Conservation (phyloP, 2,113 vertebrate species). For the Illadopsis cleaveri region DNA sequence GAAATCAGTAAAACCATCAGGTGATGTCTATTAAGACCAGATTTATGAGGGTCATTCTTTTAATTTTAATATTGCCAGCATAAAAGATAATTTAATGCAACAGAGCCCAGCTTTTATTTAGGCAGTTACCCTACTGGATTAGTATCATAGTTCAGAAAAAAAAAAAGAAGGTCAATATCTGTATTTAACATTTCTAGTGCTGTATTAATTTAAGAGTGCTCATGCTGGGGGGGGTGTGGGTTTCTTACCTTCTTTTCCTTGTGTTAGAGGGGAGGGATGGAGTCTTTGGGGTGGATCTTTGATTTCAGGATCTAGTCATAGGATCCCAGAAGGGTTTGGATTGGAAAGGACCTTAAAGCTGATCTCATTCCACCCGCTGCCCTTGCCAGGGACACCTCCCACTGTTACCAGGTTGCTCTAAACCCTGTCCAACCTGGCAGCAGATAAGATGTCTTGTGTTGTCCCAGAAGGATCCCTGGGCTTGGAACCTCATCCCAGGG, state of each 20-base stretch:
- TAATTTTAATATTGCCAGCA: not conserved
- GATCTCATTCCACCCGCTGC: accelerated
- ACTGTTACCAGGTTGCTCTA: not conserved
- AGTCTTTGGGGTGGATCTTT: not conserved
- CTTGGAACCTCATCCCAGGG: not conserved
- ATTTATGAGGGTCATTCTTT: constrained; percentile 16
- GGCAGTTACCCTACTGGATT: not conserved
- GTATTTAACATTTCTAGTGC: not conserved
- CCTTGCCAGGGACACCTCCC: not conserved
- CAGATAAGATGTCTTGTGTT: accelerated
- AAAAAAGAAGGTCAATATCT: not conserved
- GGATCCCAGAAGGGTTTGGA: not conserved
- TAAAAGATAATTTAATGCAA: not conserved
- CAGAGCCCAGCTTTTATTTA: not conserved
- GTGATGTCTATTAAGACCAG: not conserved
- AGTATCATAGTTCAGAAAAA: not conserved
- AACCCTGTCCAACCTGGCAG: not conserved
- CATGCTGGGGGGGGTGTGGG: no score
- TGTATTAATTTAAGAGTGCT: not conserved
- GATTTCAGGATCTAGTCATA: not conserved
- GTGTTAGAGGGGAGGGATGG: not conserved
- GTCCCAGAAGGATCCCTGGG: not conserved
- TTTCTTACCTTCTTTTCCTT: no score
- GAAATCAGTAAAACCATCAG: not conserved
- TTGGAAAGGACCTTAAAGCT: not conserved